Evolutionary conservation across 2,888 invertebrate species (phyloP).

Genomic region (Darwinula stevensoni): DNA sequence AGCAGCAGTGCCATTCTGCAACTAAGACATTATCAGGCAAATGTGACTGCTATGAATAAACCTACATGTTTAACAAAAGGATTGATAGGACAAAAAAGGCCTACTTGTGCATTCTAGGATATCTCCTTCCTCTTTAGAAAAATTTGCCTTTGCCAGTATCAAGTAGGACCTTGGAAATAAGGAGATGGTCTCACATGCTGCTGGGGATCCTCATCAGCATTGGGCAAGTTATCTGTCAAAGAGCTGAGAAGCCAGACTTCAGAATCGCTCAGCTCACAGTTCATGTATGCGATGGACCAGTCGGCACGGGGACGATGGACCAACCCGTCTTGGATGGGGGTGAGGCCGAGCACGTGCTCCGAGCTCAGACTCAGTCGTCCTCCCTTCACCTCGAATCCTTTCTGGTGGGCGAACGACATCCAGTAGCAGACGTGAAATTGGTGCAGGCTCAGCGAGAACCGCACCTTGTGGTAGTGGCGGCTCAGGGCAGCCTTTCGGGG

Average conservation of each 20-base stretch:
- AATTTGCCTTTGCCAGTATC: no score
- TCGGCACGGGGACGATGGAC: constrained; percentile 54
- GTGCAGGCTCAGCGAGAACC: constrained; percentile 57
- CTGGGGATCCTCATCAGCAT: no score
- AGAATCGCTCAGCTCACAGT: constrained; percentile 66
- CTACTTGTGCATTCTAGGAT: no score
- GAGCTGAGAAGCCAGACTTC: constrained; percentile 54
- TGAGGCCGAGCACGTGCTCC: constrained; percentile 27
- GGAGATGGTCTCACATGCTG: no score
- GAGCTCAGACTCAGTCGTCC: constrained; percentile 11
- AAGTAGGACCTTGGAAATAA: no score
- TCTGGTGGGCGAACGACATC: constrained; percentile 69
- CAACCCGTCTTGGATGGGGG: constrained; percentile 44
- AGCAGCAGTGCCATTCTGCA: no score
- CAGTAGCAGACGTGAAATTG: constrained; percentile 55
- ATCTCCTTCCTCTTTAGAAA: no score
- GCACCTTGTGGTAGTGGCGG: constrained; percentile 61
- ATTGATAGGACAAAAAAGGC: no score
- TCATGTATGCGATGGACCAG: constrained; percentile 79
- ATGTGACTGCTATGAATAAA: no score
- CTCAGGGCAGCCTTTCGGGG: constrained; percentile 71
- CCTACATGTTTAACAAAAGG: no score
- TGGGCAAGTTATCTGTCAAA: no score
- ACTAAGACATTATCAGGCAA: no score
- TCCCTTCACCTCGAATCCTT: constrained; percentile 8